phyloP scores from a whole-genome alignment of 2,113 vertebrate genomes.

The Sylvilagus bachmani region DNA sequence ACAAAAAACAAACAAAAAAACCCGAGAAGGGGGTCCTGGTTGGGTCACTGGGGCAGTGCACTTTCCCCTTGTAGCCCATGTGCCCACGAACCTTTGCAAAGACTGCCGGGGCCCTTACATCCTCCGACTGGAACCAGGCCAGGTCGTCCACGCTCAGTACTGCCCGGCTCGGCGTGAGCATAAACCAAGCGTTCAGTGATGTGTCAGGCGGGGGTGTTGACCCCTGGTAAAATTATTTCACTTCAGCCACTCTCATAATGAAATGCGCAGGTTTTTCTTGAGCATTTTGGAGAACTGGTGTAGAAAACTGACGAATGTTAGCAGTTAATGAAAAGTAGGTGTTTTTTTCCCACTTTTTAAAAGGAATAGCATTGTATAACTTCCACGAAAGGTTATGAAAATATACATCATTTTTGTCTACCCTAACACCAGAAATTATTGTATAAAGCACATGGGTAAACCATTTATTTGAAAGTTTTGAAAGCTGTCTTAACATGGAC shows the following conservation, averaged over 20 bases:
- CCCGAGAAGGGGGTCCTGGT: slow-evolving; percentile 50
- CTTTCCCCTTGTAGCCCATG: slow-evolving; percentile 49
- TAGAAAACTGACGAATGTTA: slow-evolving; percentile 51
- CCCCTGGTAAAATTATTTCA: slow-evolving; percentile 46
- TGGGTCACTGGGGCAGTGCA: slow-evolving; percentile 45
- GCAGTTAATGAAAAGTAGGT: slow-evolving; percentile 40
- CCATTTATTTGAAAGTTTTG: slow-evolving; percentile 37
- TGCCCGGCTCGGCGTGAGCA: background rate
- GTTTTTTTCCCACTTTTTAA: background rate
- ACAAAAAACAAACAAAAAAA: background rate
- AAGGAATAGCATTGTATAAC: background rate
- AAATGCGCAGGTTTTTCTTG: background rate
- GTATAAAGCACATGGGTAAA: slow-evolving; percentile 6
- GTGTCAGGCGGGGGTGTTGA: background rate
- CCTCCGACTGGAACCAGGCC: background rate
- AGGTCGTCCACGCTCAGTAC: too few species aligned
- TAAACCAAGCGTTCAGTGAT: slow-evolving; percentile 8
- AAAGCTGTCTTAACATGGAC: slow-evolving; percentile 7
- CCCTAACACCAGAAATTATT: background rate
- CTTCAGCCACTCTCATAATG: slow-evolving; percentile 28
- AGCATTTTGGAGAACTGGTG: background rate
- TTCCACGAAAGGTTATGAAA: background rate
- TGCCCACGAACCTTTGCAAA: slow-evolving; percentile 67
- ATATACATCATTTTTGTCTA: background rate
- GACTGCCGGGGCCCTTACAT: slow-evolving; percentile 58